Base-by-base conservation (phyloP, 1,140 invertebrate species). In the Psilanteris sp. region DNA sequence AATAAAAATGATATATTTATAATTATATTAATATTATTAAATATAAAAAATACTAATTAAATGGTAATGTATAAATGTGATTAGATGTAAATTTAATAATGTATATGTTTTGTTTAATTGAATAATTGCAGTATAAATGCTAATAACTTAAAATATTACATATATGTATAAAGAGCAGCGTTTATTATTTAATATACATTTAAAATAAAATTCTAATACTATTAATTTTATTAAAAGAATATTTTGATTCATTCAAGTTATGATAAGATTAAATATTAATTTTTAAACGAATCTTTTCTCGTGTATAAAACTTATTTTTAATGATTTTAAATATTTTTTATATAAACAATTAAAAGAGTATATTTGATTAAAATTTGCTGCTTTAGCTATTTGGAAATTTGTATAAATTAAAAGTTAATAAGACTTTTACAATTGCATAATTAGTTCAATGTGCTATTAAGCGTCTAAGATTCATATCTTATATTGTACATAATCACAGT, bases 401-500 rank as follows among this genome's bases (percentile, higher is more conserved):
- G 13, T n/a, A n/a, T 9, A 66, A 50, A 52, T 29, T 29, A 32
- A 52, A 61, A 20, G 9, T 46, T 10, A 37, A 71, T n/a, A 52
- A 46, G 11, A 37, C 37, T 37, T 32, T 27, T 68, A 22, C 26
- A 37, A 26, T 46, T 46, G 13, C 20, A 50, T 64, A 22, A 54
- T 64, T 70, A 43, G 32, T 73, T 68, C 43, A 64, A 64, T 72
- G 71, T 74, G 66, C 43, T 75, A 52, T 70, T 72, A 66, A 73
- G 67, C 61, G 36, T 76, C 46, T 76, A 71, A 71, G 52, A 75
- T 55, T 72, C 8, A n/a, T 66, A 68, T 77, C 76, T 74, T 73
- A 72, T 52, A 75, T 68, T 43, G 67, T 72, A 71, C 39, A 72
- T 71, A 66, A 73, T 75, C 76, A 76, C 73, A 76, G 76, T 61